Evolutionary conservation across 2,797 vertebrate genomes (phyloP), one percentile per base, ranked within the genome.

Genomic region (Halcyon badia): DNA sequence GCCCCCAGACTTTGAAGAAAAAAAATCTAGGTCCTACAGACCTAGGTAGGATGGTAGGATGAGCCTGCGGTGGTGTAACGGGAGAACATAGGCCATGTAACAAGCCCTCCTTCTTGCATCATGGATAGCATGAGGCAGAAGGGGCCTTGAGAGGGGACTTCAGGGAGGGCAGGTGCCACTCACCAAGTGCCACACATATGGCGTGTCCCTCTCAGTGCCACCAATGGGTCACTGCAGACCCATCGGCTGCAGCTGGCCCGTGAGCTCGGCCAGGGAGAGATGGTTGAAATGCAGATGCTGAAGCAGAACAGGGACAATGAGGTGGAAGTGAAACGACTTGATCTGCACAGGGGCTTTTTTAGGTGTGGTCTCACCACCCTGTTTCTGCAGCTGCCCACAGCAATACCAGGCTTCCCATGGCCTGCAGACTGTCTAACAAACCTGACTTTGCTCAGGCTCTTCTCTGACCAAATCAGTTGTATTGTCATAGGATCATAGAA

Each of bases 11-110:
- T 70, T 86, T 1, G 0, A 87, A 80, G 10, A 62, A 86, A 49
- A 72, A 7, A 33, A 28, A 52, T 48, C 46, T 48, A 48, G 21
- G 6, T 35, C 44, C 71, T 44, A 22, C 16, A 42, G 54, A 20
- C 11, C 12, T 19, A 44, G 31, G 25, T 28, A 80, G 17, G 31
- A 69, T 33, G 30, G 25, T 28, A 83, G 17, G 31, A 69, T 33
- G 37, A 69, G 64, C 12, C 2, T 11, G 42, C 54, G 24, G 17
- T 20, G 5, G 0, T 7, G 4, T 11, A 9, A 20, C 4, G 5
- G 39, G 25, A 4, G 1, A 48, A 41, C 21, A 3, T 9, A 7
- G 35, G 52, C 14, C n/a, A 3, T 5, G 0, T 2, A n/a, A 13
- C 24, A 56, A 65, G 21, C 20, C 57, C 28, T 81, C 52, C 19